A percentile compares a stretch with the other conserved stretches of the same genome.
Evolutionary conservation across 2,888 invertebrate genomes (phyloP).

Genomic region (Rhagonycha lutea): DNA sequence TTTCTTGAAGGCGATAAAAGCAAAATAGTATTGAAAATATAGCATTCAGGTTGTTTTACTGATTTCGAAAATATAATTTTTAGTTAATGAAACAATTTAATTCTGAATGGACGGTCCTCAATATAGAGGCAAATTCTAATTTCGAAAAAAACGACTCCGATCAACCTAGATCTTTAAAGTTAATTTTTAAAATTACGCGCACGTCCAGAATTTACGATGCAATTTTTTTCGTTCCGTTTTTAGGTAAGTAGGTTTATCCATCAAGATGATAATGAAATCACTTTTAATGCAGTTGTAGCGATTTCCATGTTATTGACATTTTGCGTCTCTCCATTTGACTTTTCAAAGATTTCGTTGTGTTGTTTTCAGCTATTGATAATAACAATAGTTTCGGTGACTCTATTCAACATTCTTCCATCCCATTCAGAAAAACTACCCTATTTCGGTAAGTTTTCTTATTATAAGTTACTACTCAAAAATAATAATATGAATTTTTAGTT

Average conservation of each 20-base stretch:
- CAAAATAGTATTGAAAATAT: slow-evolving; percentile 34
- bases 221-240: slow-evolving; percentile 47
- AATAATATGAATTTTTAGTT: slow-evolving; percentile 43
- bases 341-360: slow-evolving; percentile 45
- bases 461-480: background rate
- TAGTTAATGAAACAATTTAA: slow-evolving; percentile 13
- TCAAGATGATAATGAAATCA: background rate
- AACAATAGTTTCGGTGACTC: slow-evolving; percentile 41
- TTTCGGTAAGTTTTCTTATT: slow-evolving; percentile 45
- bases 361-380: slow-evolving; percentile 47
- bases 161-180: slow-evolving; percentile 35
- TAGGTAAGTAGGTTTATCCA: slow-evolving; percentile 39
- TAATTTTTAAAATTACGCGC: slow-evolving; percentile 43
- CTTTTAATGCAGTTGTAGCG: slow-evolving; percentile 41
- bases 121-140: slow-evolving; percentile 13
- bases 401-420: slow-evolving; percentile 44
- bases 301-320: slow-evolving; percentile 46
- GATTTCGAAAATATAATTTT: background rate
- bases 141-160: slow-evolving; percentile 11
- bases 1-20: slow-evolving; percentile 38
- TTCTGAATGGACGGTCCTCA: slow-evolving; percentile 31
- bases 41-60: background rate
- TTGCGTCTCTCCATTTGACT: slow-evolving; percentile 49
- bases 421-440: slow-evolving; percentile 46
- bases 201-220: slow-evolving; percentile 41